These are phyloP conservation scores for Pseudococcus longispinus DNA, from an alignment of 2,888 invertebrate species.

Conservation along the genomic window DNA sequence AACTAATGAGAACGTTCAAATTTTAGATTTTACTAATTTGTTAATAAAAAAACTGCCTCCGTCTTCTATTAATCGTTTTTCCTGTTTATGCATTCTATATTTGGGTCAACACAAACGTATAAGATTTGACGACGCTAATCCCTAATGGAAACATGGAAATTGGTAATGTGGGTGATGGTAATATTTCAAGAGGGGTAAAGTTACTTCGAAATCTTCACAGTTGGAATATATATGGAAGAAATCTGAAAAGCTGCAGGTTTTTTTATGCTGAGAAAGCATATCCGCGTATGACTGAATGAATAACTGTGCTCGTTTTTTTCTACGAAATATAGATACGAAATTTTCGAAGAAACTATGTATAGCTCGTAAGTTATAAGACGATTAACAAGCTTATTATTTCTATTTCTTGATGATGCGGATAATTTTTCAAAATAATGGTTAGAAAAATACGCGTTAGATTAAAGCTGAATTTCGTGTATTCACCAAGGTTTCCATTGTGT, in stretches of 20 bases:
- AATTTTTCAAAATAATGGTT: neutral
- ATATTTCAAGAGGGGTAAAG: neutral
- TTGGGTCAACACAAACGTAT: slow-evolving; percentile 38
- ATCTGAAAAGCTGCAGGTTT: neutral
- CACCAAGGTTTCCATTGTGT: neutral
- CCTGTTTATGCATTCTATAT: slow-evolving; percentile 51
- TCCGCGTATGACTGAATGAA: neutral
- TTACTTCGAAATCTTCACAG: neutral
- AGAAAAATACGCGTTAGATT: neutral
- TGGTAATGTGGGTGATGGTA: neutral
- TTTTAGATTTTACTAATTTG: slow-evolving; percentile 48
- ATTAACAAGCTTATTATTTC: neutral
- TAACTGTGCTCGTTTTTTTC: neutral
- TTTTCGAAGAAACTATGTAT: neutral
- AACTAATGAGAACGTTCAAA: slow-evolving; percentile 47
- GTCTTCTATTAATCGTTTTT: slow-evolving; percentile 54
- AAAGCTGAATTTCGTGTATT: neutral
- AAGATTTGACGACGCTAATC: neutral
- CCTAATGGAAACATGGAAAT: neutral
- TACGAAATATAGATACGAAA: neutral
- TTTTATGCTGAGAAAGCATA: neutral
- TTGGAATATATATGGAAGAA: neutral
- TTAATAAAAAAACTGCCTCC: slow-evolving; percentile 53
- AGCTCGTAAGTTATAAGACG: neutral
- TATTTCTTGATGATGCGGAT: neutral